These are phyloP conservation scores for Phyllopteryx taeniolatus DNA, from an alignment of 2,113 vertebrate genomes.

Conservation along the genomic window DNA sequence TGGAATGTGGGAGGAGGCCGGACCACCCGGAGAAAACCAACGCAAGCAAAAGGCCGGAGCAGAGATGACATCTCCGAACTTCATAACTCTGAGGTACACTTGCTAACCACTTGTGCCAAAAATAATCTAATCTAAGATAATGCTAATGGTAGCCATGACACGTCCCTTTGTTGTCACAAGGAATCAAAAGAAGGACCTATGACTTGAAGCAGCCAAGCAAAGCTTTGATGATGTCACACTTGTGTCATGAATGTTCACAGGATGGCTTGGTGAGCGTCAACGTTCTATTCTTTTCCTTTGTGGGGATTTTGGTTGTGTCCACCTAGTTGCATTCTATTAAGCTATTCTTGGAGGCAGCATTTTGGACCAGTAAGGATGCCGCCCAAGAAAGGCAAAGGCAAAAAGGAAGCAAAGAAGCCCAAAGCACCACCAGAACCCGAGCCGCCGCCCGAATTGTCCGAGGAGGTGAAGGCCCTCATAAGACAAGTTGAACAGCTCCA, in stretches of 20 bases:
- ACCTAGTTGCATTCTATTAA: too few species aligned
- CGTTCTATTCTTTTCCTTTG: not conserved
- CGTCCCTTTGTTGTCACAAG: not conserved
- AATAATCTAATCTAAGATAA: not conserved
- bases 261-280: not conserved
- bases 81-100: too few species aligned
- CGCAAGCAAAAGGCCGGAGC: too few species aligned
- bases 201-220: not conserved
- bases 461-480: constrained; percentile 8
- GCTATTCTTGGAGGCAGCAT: not conserved
- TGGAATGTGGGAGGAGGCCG: too few species aligned
- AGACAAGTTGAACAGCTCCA: constrained; percentile 1
- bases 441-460: not conserved
- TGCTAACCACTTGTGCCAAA: too few species aligned
- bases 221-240: constrained; percentile 2
- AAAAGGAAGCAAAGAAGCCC: not conserved
- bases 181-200: not conserved
- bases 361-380: not conserved
- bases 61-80: too few species aligned
- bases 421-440: not conserved
- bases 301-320: not conserved
- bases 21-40: too few species aligned
- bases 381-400: constrained; percentile 4
- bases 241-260: not conserved
- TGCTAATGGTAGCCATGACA: not conserved